phyloP scores from a whole-genome alignment of 1,140 invertebrate genomes.

The Antheraea pernyi region DNA sequence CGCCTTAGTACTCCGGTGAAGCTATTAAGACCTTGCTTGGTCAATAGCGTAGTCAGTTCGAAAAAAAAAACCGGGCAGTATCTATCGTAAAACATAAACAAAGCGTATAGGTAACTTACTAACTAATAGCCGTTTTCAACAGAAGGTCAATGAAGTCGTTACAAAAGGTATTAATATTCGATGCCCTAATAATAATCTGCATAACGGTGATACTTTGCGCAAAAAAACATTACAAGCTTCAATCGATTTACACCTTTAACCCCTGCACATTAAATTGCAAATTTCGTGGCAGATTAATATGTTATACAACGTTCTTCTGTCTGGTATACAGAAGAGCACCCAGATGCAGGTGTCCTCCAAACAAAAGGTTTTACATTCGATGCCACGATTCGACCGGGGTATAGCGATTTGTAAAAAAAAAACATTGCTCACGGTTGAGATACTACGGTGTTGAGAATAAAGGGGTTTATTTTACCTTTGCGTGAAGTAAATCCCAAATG shows the following conservation, averaged over 20 bases:
- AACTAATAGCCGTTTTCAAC: background rate
- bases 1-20: too few relatives aligned
- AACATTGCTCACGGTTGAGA: constrained; percentile 16
- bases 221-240: background rate
- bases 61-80: too few relatives aligned
- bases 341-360: constrained; percentile 64
- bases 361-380: constrained; percentile 70
- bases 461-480: background rate
- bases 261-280: background rate
- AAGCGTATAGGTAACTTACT: too few relatives aligned
- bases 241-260: constrained; percentile 16
- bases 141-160: constrained; percentile 1
- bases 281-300: background rate
- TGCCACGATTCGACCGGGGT: constrained; percentile 44
- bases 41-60: too few relatives aligned
- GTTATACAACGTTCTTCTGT: constrained; percentile 42
- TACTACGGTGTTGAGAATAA: background rate
- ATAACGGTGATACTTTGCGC: background rate
- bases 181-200: background rate
- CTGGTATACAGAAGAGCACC: constrained; percentile 57
- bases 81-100: too few relatives aligned
- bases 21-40: too few relatives aligned
- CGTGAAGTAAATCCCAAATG: too few relatives aligned
- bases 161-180: constrained; percentile 3
- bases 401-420: constrained; percentile 59